Percentiles rank a stretch among this genome's conserved stretches.
Evolutionary conservation across 2,888 invertebrate species (phyloP).

Genomic region (Eurytoma adleriae): DNA sequence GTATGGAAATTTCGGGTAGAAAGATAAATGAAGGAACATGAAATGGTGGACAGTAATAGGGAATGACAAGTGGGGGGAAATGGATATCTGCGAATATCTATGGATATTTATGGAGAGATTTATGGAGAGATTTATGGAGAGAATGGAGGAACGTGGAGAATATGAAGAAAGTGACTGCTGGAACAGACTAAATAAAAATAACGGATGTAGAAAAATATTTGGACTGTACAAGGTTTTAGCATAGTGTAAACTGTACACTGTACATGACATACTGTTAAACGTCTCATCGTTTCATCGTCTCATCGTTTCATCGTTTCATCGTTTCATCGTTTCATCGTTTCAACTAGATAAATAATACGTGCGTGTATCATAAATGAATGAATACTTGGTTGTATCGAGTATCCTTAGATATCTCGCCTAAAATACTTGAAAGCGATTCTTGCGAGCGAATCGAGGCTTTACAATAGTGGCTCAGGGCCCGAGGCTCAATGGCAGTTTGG

Average conservation of each 20-base stretch:
- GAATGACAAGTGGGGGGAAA: too few relatives aligned
- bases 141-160: not conserved
- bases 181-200: constrained; percentile 22
- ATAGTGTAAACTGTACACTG: constrained; percentile 10
- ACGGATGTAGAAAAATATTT: constrained; percentile 37
- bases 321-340: constrained; percentile 19
- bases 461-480: not conserved
- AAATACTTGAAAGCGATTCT: constrained; percentile 6
- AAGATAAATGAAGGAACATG: too few relatives aligned
- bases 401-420: constrained; percentile 20
- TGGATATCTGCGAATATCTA: not conserved
- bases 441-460: not conserved
- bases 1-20: too few relatives aligned
- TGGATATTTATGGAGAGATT: not conserved
- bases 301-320: too few relatives aligned
- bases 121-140: constrained; percentile 6
- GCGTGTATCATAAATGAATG: constrained; percentile 12
- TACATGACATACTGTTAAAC: constrained; percentile 16
- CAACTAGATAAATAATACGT: constrained; percentile 54
- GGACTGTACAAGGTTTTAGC: constrained; percentile 7
- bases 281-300: not conserved
- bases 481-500: constrained; percentile 2
- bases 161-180: not conserved
- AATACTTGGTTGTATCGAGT: constrained; percentile 45
- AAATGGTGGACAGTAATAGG: too few relatives aligned